Percentiles rank a stretch among this genome's conserved stretches.
Evolutionary conservation across 1,140 invertebrate genomes (phyloP).

Genomic region (Hycleus cichorii): DNA sequence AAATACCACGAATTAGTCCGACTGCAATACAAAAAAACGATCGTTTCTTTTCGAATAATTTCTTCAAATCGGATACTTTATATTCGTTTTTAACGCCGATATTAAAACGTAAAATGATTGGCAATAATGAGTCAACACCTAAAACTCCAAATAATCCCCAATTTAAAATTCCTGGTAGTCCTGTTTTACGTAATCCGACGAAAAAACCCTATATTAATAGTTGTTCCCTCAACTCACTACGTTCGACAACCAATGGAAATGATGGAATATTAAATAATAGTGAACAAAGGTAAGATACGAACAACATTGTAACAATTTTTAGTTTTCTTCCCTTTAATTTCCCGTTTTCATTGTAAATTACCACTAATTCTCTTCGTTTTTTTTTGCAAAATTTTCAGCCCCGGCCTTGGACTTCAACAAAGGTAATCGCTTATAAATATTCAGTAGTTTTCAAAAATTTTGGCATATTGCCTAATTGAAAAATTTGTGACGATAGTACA

Average conservation of each 20-base stretch:
- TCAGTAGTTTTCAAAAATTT: no score
- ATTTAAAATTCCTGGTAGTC: slow-evolving; percentile 22
- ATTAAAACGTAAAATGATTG: slow-evolving; percentile 26
- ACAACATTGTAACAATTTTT: no score
- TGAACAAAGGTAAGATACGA: slow-evolving; percentile 21
- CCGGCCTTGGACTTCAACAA: slow-evolving; percentile 27
- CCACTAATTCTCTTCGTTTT: background rate
- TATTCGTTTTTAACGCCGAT: slow-evolving; percentile 36
- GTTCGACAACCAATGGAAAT: slow-evolving; percentile 14
- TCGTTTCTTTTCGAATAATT: slow-evolving; percentile 10
- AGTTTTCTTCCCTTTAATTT: no score
- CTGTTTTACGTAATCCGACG: slow-evolving; percentile 13
- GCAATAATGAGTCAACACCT: slow-evolving; percentile 17
- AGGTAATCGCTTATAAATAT: no score
- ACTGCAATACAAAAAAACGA: slow-evolving; percentile 12
- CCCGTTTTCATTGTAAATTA: background rate
- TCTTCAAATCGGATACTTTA: slow-evolving; percentile 31
- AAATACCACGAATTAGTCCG: slow-evolving; percentile 27
- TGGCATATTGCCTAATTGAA: no score
- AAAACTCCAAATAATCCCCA: slow-evolving; percentile 10
- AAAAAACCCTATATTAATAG: slow-evolving; percentile 4
- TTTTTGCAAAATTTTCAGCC: slow-evolving; percentile 24
- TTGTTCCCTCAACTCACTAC: slow-evolving; percentile 22
- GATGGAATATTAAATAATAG: slow-evolving; percentile 12
- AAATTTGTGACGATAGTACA: no score